Base-by-base conservation (phyloP, 2,113 vertebrate genomes). In the Notarius quadriscutis region DNA sequence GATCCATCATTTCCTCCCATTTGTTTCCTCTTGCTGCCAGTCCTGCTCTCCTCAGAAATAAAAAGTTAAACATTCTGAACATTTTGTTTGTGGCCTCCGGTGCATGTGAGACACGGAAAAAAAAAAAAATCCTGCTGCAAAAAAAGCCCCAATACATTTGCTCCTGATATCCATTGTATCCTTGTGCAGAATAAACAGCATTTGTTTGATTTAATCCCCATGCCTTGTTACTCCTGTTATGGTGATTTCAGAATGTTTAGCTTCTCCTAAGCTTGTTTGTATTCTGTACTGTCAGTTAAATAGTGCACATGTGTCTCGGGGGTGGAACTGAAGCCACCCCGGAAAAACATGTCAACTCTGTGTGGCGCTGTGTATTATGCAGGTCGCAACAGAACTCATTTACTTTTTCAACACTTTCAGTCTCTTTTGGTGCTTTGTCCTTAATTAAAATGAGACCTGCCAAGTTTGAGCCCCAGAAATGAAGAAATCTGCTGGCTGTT, bases 41-140 rank as follows among this genome's bases (percentile, higher is more conserved):
- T 88, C 81, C 51, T 50, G 77, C 27, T 27, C 84, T 22, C 60
- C 77, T 77, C 84, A 92, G 92, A 87, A 94, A 94, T 93, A 90
- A 94, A 93, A 91, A 55, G 9, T 27, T 1, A 30, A 58, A 30
- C 51, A 57, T 18, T 7, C 12, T 34, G 18, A 74, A 41, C 25
- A 25, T 15, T 55, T 34, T 62, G 57, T 85, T 58, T 25, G 1
- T 50, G n/a, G 30, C 9, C 20, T 48, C 14, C 5, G 5, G 18
- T 60, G 48, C 30, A 58, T 72, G 41, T 34, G 12, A 77, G 4
- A 57, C 51, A 75, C 3, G 48, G 48, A 55, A 84, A 18, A 60
- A 60, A 25, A 74, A 22, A 25, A 51, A 10, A 50, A 48, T 18
- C 48, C 30, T 50, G 9, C 7, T 5, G 50, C 50, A 14, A n/a